These are phyloP conservation scores for Alligator mississippiensis DNA, from an alignment of 2,113 vertebrate species.

Conservation along the genomic window DNA sequence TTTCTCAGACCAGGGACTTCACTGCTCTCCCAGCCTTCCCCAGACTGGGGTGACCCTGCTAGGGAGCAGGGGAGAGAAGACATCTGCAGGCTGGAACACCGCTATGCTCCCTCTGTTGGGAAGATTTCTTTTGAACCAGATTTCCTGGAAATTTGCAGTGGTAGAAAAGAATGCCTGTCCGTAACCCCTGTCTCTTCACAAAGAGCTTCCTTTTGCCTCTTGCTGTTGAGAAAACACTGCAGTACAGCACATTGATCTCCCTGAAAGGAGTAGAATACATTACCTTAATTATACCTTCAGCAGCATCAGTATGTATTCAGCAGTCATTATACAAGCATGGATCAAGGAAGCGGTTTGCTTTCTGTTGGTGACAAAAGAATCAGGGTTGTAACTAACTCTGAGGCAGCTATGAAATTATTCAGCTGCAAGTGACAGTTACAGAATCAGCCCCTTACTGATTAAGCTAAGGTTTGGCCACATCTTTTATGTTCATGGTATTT, in stretches of 20 bases:
- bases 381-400: not conserved
- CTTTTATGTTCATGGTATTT: not conserved
- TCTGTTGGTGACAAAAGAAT: not conserved
- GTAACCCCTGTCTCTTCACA: not conserved
- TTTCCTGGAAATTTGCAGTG: not conserved
- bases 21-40: too few relatives aligned
- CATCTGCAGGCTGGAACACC: too few relatives aligned
- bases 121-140: not conserved
- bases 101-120: too few relatives aligned
- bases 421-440: not conserved
- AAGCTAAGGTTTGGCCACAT: not conserved
- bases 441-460: not conserved
- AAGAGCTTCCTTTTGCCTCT: not conserved
- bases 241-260: not conserved
- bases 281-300: not conserved
- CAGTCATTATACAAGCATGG: not conserved
- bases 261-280: not conserved
- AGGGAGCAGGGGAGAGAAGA: too few relatives aligned
- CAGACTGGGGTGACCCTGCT: too few relatives aligned
- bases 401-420: not conserved
- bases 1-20: too few relatives aligned
- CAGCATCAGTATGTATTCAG: not conserved
- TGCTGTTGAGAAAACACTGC: not conserved
- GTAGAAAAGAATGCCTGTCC: too few relatives aligned
- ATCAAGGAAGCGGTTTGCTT: not conserved